These are phyloP conservation scores for Napeogenes sylphis DNA, from an alignment of 2,888 invertebrate species.

Conservation along the genomic window DNA sequence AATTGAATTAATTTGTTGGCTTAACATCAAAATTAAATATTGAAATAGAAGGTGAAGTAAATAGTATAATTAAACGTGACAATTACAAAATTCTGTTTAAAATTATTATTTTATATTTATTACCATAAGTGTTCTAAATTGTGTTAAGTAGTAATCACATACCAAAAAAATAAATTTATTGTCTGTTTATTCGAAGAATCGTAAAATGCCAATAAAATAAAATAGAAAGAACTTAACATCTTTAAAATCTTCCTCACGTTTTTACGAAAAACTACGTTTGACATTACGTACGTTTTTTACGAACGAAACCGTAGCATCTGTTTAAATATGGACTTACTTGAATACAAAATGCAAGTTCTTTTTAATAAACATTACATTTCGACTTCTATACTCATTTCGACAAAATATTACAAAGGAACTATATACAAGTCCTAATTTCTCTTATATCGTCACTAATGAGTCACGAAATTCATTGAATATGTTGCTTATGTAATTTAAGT, in stretches of 20 bases:
- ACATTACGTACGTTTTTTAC: constrained; percentile 36
- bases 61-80: neutral
- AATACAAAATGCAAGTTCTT: constrained; percentile 28
- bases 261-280: constrained; percentile 11
- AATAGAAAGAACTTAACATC: constrained; percentile 1
- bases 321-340: constrained; percentile 29
- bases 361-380: constrained; percentile 26
- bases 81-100: neutral
- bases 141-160: too few species aligned
- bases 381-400: neutral
- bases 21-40: constrained; percentile 17
- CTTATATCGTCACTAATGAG: too few species aligned
- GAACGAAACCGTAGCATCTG: constrained; percentile 20
- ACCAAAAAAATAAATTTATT: too few species aligned
- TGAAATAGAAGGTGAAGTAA: neutral
- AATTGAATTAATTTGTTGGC: constrained; percentile 23
- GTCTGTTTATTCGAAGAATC: neutral
- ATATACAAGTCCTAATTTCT: neutral
- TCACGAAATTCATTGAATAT: too few species aligned
- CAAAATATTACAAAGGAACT: neutral
- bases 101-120: too few species aligned
- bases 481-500: too few species aligned
- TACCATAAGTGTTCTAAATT: too few species aligned
- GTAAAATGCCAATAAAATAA: neutral
- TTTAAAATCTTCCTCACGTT: constrained; percentile 3